Evolutionary conservation across 2,888 invertebrate species (phyloP), one percentile per base, ranked within the genome.

Genomic region (Atrina japonica): DNA sequence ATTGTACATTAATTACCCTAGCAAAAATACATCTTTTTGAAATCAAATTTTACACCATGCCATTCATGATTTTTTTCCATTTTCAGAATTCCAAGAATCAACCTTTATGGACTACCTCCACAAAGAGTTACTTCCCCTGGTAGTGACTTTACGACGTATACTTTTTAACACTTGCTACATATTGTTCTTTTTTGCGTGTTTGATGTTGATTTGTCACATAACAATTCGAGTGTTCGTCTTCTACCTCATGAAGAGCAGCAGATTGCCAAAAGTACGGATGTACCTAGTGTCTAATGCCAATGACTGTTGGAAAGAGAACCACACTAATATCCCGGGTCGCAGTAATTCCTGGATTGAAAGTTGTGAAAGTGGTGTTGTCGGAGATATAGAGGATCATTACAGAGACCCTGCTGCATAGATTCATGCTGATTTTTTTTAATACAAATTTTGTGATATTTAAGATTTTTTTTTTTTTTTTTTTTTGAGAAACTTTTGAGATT

Each of bases 301-400:
- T 16, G 71, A 71, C 41, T 71, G 71, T 41, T 74, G 73, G 74
- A 70, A 70, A 41, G 75, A 63, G 2, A 66, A 66, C n/a, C 73
- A 74, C 27, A 78, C 77, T 35, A 79, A 81, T 29, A 80, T 84
- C 53, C 83, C 86, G 72, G n/a, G n/a, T n/a, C 78, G 82, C 50
- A 83, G 83, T 55, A 83, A 83, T 47, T 87, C 86, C 0, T 80
- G 82, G 79, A 79, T 86, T 55, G 85, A 86, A 70, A 87, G 86
- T 69, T 86, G 85, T 65, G 86, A 87, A 66, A 87, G 86, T 70
- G 86, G 86, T 1, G 86, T 87, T 1, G 71, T 71, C 1, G 71
- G 71, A 11, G 71, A 71, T 55, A 66, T 71, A 30, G 71, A 71
- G 14, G 71, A 71, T 41, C 52, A 65, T 63, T 59, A 55, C 21